Conservation (phyloP, 2,797 vertebrate genomes). For the Lagorchestes hirsutus region DNA sequence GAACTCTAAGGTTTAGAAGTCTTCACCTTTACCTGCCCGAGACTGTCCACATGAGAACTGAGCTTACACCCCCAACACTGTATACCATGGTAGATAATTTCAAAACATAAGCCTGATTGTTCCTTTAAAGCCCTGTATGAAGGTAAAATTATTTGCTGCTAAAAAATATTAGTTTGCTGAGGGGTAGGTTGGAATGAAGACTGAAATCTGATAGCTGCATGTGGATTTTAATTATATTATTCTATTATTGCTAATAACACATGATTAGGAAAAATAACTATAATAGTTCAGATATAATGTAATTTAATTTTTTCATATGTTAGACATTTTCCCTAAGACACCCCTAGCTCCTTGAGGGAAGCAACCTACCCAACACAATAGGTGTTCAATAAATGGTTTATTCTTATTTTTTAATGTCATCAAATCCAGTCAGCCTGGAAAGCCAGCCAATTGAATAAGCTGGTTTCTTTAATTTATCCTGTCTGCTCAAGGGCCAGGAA, state of each 20-base stretch:
- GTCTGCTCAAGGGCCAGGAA: constrained; percentile 78
- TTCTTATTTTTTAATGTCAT: constrained; percentile 39
- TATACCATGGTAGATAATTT: not conserved
- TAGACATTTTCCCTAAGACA: constrained; percentile 42
- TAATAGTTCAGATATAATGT: not conserved
- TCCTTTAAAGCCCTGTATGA: not conserved
- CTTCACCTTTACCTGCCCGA: too few species aligned
- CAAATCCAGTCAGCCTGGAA: constrained; percentile 34
- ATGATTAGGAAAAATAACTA: constrained; percentile 9
- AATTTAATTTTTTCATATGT: not conserved
- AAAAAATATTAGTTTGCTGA: not conserved
- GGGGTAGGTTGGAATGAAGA: not conserved
- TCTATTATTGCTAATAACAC: constrained; percentile 35
- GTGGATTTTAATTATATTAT: constrained; percentile 6
- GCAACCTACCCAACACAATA: constrained; percentile 12
- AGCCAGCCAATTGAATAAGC: constrained; percentile 26
- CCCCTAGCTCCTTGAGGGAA: not conserved
- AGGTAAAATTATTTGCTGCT: not conserved
- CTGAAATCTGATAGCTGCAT: not conserved
- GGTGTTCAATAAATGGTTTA: not conserved
- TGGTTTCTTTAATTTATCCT: constrained; percentile 54
- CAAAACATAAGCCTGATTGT: not conserved
- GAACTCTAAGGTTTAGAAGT: too few species aligned
- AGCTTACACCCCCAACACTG: too few species aligned
- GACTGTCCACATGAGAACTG: too few species aligned